These are phyloP conservation scores for Cepphus grylle DNA, from an alignment of 2,113 vertebrate species.

Conservation along the genomic window DNA sequence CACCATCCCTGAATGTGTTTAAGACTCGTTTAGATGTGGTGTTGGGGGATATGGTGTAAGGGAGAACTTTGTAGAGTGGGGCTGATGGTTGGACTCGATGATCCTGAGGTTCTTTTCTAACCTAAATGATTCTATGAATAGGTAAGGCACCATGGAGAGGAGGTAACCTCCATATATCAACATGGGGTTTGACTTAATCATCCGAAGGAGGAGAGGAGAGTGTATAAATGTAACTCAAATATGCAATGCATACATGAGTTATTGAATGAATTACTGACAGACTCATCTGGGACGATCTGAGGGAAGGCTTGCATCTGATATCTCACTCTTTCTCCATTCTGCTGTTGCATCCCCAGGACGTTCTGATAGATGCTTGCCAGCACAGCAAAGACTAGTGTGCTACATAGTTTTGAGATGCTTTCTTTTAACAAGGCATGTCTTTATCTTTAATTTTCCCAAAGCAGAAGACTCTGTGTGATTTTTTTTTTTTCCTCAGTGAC, in stretches of 20 bases:
- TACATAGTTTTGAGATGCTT: neutral
- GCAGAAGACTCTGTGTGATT: neutral
- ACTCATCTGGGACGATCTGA: neutral
- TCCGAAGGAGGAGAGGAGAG: neutral
- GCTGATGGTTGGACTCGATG: too few species aligned
- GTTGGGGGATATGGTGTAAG: too few species aligned
- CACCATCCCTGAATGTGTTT: too few species aligned
- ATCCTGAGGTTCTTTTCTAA: too few species aligned
- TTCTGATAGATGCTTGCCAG: accelerated
- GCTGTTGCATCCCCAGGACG: neutral
- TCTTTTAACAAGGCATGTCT: neutral
- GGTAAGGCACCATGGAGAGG: neutral
- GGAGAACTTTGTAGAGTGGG: too few species aligned
- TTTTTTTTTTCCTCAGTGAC: neutral
- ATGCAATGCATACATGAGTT: neutral
- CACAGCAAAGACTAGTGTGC: neutral
- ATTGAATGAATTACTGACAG: neutral
- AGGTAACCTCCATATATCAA: neutral
- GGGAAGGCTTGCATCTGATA: neutral
- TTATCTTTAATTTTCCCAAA: neutral
- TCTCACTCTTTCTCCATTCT: neutral
- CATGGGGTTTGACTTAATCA: neutral
- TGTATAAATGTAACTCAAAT: neutral
- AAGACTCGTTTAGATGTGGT: too few species aligned
- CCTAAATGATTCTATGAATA: too few species aligned